phyloP scores from a whole-genome alignment of 92 coral and sea anemone genomes.

The Isaurus tuberculatus region DNA sequence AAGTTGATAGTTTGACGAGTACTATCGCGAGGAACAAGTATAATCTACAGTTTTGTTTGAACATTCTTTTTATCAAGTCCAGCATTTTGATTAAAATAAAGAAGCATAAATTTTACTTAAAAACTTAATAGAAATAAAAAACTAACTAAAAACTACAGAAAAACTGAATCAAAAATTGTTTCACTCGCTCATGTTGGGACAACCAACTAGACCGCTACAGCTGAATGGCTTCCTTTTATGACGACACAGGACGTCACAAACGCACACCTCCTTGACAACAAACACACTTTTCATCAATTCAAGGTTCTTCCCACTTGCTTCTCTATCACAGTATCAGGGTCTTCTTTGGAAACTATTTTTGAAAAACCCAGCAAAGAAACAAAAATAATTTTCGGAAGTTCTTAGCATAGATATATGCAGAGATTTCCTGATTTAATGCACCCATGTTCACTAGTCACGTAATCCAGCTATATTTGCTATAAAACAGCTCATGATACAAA shows the following conservation, averaged over 20 bases:
- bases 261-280: slow-evolving; percentile 1
- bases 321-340: neutral
- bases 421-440: slow-evolving; percentile 6
- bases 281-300: neutral
- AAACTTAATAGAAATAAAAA: slow-evolving; percentile 31
- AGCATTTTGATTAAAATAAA: slow-evolving; percentile 5
- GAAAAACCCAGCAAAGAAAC: neutral
- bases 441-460: slow-evolving; percentile 27
- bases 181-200: slow-evolving; percentile 37
- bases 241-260: slow-evolving; percentile 36
- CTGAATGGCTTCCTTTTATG: slow-evolving; percentile 42
- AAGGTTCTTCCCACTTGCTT: too few relatives aligned
- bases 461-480: neutral
- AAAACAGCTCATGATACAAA: slow-evolving; percentile 15
- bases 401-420: neutral
- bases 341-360: neutral
- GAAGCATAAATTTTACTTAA: neutral
- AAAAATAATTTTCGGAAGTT: neutral
- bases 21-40: slow-evolving; percentile 19
- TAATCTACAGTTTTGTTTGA: slow-evolving; percentile 17
- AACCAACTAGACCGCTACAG: neutral
- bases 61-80: slow-evolving; percentile 28
- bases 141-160: slow-evolving; percentile 20
- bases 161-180: neutral
- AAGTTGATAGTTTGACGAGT: slow-evolving; percentile 17